Evolutionary conservation across 1,140 invertebrate species (phyloP).

Genomic region (Manduca sexta): DNA sequence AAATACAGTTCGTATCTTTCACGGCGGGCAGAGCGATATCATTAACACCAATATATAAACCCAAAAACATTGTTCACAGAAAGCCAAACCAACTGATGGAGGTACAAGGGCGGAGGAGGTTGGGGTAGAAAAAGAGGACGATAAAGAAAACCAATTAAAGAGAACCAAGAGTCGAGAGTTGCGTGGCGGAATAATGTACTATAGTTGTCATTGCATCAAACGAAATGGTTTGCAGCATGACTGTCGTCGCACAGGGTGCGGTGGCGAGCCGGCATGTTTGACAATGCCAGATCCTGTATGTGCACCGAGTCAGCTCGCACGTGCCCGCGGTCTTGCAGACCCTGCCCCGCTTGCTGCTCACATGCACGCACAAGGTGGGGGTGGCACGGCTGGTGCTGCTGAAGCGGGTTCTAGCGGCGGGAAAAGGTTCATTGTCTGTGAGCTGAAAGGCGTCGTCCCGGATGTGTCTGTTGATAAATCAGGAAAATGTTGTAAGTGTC

Average conservation of each 20-base stretch:
- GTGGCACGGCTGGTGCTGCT: constrained; percentile 15
- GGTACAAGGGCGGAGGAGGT: constrained; percentile 36
- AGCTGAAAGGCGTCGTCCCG: constrained; percentile 50
- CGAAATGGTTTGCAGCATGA: constrained; percentile 85
- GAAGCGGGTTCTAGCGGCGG: constrained; percentile 27
- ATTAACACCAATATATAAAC: neutral
- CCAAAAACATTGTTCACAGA: constrained; percentile 31
- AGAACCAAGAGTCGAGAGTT: constrained; percentile 78
- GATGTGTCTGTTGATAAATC: constrained; percentile 25
- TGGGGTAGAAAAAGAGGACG: constrained; percentile 49
- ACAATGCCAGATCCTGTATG: constrained; percentile 80
- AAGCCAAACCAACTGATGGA: constrained; percentile 31
- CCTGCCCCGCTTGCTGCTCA: constrained; percentile 46
- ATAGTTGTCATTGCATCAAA: constrained; percentile 82
- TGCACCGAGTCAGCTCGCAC: constrained; percentile 72
- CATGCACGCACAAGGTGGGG: constrained; percentile 25
- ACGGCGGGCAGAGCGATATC: constrained; percentile 34
- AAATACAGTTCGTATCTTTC: constrained; percentile 35
- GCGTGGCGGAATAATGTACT: constrained; percentile 77
- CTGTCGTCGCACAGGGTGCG: constrained; percentile 79
- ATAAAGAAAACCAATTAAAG: constrained; percentile 60
- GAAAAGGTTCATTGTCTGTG: constrained; percentile 59
- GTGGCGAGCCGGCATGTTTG: constrained; percentile 79
- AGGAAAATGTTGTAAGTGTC: constrained; percentile 56
- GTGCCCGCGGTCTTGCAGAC: constrained; percentile 54